These are phyloP conservation scores for Carettochelys insculpta DNA, from an alignment of 2,113 vertebrate genomes.

Conservation along the genomic window DNA sequence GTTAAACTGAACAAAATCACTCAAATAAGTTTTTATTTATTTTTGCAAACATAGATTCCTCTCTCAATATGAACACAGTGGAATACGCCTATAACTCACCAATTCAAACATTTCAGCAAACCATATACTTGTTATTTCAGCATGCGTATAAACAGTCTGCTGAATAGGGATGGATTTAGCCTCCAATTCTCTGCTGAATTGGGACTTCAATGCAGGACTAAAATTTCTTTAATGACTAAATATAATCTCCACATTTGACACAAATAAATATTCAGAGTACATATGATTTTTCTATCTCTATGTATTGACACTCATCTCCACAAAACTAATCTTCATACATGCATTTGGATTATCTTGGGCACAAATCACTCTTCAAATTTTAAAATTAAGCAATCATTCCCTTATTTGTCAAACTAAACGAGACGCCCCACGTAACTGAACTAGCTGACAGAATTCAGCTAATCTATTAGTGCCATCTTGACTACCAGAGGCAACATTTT, in stretches of 20 bases:
- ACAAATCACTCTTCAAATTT: background rate
- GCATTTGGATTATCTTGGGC: background rate
- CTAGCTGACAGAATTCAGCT: background rate
- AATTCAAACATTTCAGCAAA: slow-evolving; percentile 62
- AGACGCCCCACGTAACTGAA: too few relatives aligned
- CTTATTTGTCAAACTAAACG: background rate
- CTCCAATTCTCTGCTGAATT: background rate
- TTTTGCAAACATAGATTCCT: background rate
- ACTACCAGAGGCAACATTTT: background rate
- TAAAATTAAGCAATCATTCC: background rate
- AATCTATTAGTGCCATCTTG: background rate
- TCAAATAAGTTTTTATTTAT: slow-evolving; percentile 3
- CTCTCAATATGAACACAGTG: background rate
- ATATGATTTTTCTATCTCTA: background rate
- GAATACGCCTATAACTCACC: slow-evolving; percentile 56
- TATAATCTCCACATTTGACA: background rate
- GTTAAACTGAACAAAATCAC: slow-evolving; percentile 29
- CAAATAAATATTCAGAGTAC: background rate
- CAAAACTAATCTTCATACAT: background rate
- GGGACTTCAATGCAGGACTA: slow-evolving; percentile 5
- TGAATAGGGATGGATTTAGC: slow-evolving; percentile 17
- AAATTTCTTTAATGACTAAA: background rate
- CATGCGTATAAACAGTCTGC: slow-evolving; percentile 58
- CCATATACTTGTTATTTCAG: slow-evolving; percentile 60
- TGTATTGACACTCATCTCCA: background rate